Conservation (phyloP, 2,113 vertebrate genomes). For the Pipra filicauda region DNA sequence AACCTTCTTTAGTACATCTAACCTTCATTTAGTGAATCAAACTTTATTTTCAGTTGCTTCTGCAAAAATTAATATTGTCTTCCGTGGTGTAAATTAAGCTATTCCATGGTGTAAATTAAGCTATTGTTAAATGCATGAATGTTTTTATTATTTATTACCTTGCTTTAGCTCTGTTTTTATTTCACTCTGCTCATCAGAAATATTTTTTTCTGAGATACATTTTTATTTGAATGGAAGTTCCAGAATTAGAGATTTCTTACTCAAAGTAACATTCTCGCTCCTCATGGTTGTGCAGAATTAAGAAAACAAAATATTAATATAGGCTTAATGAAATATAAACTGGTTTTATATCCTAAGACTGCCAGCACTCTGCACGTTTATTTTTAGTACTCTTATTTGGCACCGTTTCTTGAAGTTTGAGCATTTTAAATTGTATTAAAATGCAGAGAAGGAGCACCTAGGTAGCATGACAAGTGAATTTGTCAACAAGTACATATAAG, state of each 20-base stretch:
- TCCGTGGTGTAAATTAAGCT: conserved; percentile 2
- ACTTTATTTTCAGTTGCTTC: conserved; percentile 24
- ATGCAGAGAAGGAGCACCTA: background rate
- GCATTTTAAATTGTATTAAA: background rate
- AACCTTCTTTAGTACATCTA: conserved; percentile 28
- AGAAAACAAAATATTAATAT: background rate
- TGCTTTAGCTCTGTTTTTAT: background rate
- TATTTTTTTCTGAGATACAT: background rate
- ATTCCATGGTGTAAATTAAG: conserved; percentile 6
- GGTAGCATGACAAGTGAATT: background rate
- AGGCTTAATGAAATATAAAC: background rate
- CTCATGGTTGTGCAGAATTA: background rate
- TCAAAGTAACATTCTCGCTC: background rate
- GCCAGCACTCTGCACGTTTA: background rate
- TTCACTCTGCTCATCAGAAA: background rate
- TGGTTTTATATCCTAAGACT: background rate
- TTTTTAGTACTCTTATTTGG: background rate
- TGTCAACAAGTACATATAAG: background rate
- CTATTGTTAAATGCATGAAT: background rate
- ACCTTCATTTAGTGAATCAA: conserved; percentile 37
- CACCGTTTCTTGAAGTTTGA: background rate
- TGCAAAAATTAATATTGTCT: conserved; percentile 5
- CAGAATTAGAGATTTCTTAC: background rate
- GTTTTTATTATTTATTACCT: conserved; percentile 38
- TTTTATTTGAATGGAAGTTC: background rate